Evolutionary conservation across 2,888 invertebrate genomes (phyloP).

Genomic region (Cryptus armator): DNA sequence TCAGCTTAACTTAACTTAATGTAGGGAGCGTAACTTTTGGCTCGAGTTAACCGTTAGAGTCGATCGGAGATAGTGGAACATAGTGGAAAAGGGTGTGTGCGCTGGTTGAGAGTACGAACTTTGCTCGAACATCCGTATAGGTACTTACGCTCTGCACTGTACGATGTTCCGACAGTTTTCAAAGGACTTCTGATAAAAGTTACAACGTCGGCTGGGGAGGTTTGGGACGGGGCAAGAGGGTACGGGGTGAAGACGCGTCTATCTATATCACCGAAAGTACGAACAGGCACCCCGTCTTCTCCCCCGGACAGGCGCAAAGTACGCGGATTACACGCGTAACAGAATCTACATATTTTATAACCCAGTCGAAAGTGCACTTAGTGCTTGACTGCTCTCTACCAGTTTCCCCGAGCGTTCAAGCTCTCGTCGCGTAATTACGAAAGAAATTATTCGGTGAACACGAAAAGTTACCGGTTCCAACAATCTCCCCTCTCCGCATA

Average conservation of each 20-base stretch:
- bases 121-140: conserved; percentile 12
- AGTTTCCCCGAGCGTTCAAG: conserved; percentile 1
- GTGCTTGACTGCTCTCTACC: background rate
- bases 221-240: background rate
- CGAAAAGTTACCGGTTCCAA: conserved; percentile 33
- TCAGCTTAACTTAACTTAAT: conserved; percentile 17
- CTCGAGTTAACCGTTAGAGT: conserved; percentile 31
- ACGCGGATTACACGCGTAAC: conserved; percentile 42
- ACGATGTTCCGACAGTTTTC: conserved; percentile 39
- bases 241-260: conserved; percentile 7
- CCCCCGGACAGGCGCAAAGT: background rate
- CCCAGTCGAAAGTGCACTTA: conserved; percentile 8
- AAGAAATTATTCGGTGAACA: conserved; percentile 51
- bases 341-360: conserved; percentile 36
- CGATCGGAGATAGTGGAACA: background rate
- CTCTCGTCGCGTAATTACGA: conserved; percentile 36
- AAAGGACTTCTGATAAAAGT: conserved; percentile 49
- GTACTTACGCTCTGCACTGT: conserved; percentile 5
- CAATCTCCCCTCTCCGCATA: background rate
- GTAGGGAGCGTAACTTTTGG: conserved; percentile 21
- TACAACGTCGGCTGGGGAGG: conserved; percentile 7
- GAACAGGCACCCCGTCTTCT: background rate
- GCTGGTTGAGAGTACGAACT: conserved; percentile 10
- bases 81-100: background rate
- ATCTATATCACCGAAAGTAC: background rate